Conservation (phyloP, 2,888 invertebrate genomes). For the Drosophila falleni region DNA sequence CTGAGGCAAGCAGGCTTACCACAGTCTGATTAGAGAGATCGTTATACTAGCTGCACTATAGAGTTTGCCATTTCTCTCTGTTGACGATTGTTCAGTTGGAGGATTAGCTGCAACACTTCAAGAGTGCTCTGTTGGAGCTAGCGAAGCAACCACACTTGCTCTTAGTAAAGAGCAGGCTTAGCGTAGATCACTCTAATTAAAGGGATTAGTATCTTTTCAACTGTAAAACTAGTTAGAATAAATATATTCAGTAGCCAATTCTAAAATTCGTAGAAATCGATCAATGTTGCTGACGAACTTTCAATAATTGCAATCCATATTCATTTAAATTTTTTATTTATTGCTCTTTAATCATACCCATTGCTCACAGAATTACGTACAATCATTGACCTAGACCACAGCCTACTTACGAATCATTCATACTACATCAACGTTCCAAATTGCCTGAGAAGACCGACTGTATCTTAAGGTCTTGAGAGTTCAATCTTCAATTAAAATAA, state of each 20-base stretch:
- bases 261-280: not conserved
- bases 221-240: not conserved
- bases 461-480: conserved; percentile 51
- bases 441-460: conserved; percentile 31
- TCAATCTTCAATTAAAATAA: conserved; percentile 70
- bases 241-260: not conserved
- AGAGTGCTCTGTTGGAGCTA: not conserved
- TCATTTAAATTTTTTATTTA: conserved; percentile 54
- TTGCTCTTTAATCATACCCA: conserved; percentile 38
- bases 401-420: conserved; percentile 7
- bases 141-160: not conserved
- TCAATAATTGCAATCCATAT: conserved; percentile 42
- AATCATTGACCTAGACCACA: conserved; percentile 42
- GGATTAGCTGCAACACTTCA: not conserved
- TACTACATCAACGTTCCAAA: conserved; percentile 18
- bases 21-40: not conserved
- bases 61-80: not conserved
- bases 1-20: not conserved
- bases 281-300: conserved; percentile 4
- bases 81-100: not conserved
- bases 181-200: not conserved
- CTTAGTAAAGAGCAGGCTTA: conserved; percentile 3
- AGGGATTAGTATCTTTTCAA: not conserved
- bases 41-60: not conserved
- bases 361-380: conserved; percentile 20